Conservation (phyloP, 1,140 invertebrate genomes). For the Ips nitidus region DNA sequence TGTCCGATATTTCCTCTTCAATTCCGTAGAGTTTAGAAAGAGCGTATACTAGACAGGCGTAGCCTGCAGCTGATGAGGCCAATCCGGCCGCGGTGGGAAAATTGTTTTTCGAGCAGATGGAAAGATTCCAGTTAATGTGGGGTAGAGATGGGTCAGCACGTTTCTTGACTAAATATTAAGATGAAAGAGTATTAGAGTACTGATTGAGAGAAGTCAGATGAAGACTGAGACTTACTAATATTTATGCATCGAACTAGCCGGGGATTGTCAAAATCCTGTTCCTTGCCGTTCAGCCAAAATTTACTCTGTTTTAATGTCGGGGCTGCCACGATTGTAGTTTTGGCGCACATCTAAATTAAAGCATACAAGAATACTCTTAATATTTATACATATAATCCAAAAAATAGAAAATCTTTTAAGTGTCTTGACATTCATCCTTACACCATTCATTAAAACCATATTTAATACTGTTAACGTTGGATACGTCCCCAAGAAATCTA, state of each 20-base stretch:
- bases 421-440: too few relatives aligned
- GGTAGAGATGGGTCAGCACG: constrained; percentile 37
- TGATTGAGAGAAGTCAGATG: background rate
- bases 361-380: background rate
- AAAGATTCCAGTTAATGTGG: constrained; percentile 70
- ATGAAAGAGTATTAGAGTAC: background rate
- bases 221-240: background rate
- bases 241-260: constrained; percentile 76
- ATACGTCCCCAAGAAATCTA: too few relatives aligned
- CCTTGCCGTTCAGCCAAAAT: constrained; percentile 89
- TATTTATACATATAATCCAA: too few relatives aligned
- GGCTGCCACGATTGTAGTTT: constrained; percentile 80
- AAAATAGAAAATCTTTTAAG: background rate
- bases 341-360: constrained; percentile 76
- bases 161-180: constrained; percentile 46
- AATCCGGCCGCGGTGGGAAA: constrained; percentile 98
- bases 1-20: constrained; percentile 76
- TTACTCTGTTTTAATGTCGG: constrained; percentile 71
- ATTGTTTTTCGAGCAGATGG: constrained; percentile 94
- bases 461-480: too few relatives aligned
- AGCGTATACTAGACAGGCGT: constrained; percentile 81
- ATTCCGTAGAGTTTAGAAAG: constrained; percentile 77
- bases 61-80: constrained; percentile 97
- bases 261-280: constrained; percentile 71
- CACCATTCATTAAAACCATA: too few relatives aligned